phyloP scores from a whole-genome alignment of 1,140 invertebrate genomes.

The Apis cerana region DNA sequence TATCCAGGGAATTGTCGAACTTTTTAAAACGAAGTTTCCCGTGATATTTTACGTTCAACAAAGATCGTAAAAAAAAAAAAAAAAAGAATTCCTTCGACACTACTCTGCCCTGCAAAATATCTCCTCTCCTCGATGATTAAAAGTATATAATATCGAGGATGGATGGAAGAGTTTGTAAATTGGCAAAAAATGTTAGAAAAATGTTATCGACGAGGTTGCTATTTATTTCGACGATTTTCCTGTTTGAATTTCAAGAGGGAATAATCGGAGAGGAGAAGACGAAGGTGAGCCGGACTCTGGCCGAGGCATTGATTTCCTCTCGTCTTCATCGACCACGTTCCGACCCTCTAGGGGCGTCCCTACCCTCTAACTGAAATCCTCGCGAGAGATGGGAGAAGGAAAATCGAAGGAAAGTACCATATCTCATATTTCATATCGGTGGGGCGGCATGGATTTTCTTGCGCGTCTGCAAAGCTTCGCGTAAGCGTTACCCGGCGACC shows the following conservation, averaged over 20 bases:
- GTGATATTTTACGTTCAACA: too few relatives aligned
- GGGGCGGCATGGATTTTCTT: conserved; percentile 79
- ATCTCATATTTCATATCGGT: conserved; percentile 79
- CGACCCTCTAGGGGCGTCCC: conserved; percentile 71
- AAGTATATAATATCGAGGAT: too few relatives aligned
- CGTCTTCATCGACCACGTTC: conserved; percentile 78
- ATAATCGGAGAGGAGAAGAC: conserved; percentile 22
- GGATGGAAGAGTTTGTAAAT: too few relatives aligned
- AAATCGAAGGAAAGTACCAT: conserved; percentile 68
- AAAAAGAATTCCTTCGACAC: too few relatives aligned
- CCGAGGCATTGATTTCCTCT: conserved; percentile 81
- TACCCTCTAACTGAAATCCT: conserved; percentile 74
- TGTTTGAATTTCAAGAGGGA: neutral
- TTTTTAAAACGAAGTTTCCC: too few relatives aligned
- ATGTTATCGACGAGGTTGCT: neutral
- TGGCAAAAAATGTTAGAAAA: neutral
- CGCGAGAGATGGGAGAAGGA: conserved; percentile 68
- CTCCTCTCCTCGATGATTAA: too few relatives aligned
- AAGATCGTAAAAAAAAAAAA: too few relatives aligned
- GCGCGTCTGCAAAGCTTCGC: conserved; percentile 70
- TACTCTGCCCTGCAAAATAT: too few relatives aligned
- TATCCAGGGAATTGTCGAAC: too few relatives aligned
- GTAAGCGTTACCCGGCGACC: conserved; percentile 74
- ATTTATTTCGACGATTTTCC: neutral
- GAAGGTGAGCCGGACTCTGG: conserved; percentile 70